A percentile compares a stretch with the other conserved stretches of the same genome.
phyloP scores from a whole-genome alignment of 2,113 vertebrate species.

The Heterotis niloticus region DNA sequence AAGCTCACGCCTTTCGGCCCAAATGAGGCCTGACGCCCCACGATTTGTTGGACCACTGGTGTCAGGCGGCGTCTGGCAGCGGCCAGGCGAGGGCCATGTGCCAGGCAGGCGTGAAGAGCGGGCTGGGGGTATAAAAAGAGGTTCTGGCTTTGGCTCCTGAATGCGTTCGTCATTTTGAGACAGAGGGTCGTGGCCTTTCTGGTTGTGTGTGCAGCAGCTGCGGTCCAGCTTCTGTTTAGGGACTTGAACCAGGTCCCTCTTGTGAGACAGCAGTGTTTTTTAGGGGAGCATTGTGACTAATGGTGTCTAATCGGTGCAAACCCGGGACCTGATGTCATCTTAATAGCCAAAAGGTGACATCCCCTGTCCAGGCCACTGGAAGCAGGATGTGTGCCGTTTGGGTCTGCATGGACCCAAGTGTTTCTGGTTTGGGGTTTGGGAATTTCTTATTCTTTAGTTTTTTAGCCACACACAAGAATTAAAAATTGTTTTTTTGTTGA shows the following conservation, averaged over 20 bases:
- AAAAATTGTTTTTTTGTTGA: no score
- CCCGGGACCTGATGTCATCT: background rate
- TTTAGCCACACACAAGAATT: no score
- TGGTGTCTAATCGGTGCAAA: background rate
- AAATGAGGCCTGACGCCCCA: background rate
- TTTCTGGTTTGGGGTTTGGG: no score
- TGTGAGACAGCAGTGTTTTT: background rate
- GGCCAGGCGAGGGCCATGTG: background rate
- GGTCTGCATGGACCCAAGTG: no score
- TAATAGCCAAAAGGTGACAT: no score
- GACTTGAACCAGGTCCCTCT: background rate
- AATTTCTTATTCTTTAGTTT: no score
- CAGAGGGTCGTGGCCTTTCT: background rate
- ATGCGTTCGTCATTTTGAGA: no score
- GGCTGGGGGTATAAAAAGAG: no score
- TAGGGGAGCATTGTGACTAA: background rate
- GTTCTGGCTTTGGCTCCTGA: no score
- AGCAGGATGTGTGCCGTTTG: no score
- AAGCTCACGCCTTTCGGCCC: background rate
- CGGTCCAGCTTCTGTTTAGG: background rate
- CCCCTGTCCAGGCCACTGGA: no score
- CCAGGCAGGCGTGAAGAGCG: background rate
- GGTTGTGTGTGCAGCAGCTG: slow-evolving; percentile 11
- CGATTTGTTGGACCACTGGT: background rate
- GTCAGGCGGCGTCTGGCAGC: background rate